phyloP scores from a whole-genome alignment of 2,113 vertebrate species.

The Condylura cristata region DNA sequence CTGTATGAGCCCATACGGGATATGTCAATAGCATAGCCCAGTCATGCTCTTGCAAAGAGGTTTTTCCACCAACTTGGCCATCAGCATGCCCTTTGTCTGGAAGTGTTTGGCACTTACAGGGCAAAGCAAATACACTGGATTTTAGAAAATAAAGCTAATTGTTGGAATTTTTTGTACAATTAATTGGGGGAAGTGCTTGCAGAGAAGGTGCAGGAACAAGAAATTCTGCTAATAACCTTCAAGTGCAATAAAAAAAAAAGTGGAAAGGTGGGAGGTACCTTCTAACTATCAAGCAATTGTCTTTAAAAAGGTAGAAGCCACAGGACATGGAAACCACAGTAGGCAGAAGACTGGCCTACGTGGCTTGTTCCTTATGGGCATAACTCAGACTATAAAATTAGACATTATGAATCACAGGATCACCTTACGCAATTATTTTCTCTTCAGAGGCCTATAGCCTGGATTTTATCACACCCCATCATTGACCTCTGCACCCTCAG shows the following conservation, averaged over 20 bases:
- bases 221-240: neutral
- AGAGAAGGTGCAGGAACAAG: conserved; percentile 30
- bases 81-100: neutral
- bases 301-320: neutral
- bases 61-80: neutral
- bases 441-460: neutral
- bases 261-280: neutral
- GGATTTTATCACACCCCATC: neutral
- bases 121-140: conserved; percentile 31
- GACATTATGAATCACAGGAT: neutral
- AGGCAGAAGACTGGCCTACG: neutral
- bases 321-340: neutral
- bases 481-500: neutral
- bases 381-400: neutral
- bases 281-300: neutral
- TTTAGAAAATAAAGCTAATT: conserved; percentile 53
- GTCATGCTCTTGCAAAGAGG: neutral
- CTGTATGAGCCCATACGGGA: neutral
- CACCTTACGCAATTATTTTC: neutral
- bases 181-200: conserved; percentile 51
- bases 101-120: neutral
- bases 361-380: neutral
- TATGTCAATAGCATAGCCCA: neutral
- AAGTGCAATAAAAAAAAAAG: neutral
- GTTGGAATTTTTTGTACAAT: conserved; percentile 41